Conservation (phyloP, 92 coral and sea anemone genomes). For the Epizoanthus ramosus region DNA sequence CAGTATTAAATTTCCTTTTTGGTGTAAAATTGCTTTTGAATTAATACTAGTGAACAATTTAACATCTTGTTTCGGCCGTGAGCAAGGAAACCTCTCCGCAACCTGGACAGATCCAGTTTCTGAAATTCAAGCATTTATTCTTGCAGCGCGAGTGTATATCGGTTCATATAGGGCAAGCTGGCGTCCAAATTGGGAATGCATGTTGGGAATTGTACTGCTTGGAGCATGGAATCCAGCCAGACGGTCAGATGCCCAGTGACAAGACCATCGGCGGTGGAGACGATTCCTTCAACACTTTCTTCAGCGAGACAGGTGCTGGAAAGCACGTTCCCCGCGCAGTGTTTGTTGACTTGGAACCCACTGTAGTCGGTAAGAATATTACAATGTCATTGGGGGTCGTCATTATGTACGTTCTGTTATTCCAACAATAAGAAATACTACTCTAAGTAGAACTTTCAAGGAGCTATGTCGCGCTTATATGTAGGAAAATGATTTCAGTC, state of each 20-base stretch:
- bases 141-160: slow-evolving; percentile 81
- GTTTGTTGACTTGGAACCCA: slow-evolving; percentile 79
- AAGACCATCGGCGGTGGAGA: slow-evolving; percentile 80
- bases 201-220: slow-evolving; percentile 85
- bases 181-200: slow-evolving; percentile 78
- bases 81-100: too few species aligned
- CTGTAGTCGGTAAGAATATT: slow-evolving; percentile 64
- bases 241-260: slow-evolving; percentile 82
- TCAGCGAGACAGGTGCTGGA: slow-evolving; percentile 85
- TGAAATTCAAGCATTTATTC: not conserved
- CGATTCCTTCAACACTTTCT: slow-evolving; percentile 81
- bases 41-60: too few species aligned
- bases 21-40: too few species aligned
- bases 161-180: slow-evolving; percentile 78
- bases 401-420: too few species aligned
- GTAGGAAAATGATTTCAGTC: too few species aligned
- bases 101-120: too few species aligned
- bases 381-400: too few species aligned
- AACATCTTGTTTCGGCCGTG: too few species aligned
- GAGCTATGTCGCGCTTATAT: too few species aligned
- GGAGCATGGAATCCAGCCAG: slow-evolving; percentile 84
- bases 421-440: too few species aligned
- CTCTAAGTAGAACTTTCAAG: too few species aligned
- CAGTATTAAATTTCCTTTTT: too few species aligned
- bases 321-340: slow-evolving; percentile 84